Conservation (phyloP, 2,888 invertebrate species). For the Iselma pallidipennis region DNA sequence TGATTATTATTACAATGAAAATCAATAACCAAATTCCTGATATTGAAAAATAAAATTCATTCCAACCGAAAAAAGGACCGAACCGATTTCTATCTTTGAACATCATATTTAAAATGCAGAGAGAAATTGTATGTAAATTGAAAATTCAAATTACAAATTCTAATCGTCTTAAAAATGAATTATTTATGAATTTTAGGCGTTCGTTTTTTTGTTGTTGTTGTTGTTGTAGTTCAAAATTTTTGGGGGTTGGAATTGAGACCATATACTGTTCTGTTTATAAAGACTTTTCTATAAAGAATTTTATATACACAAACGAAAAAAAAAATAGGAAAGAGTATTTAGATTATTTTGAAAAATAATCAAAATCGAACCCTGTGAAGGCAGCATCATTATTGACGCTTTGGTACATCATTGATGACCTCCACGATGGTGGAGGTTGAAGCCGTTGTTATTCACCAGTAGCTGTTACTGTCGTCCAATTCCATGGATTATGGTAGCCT, state of each 20-base stretch:
- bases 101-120: conserved; percentile 17
- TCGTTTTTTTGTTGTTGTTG: conserved; percentile 8
- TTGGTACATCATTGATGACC: conserved; percentile 40
- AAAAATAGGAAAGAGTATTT: conserved; percentile 6
- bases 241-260: conserved; percentile 8
- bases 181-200: conserved; percentile 11
- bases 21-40: background rate
- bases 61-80: background rate
- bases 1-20: background rate
- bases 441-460: conserved; percentile 67
- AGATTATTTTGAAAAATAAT: conserved; percentile 50
- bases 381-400: conserved; percentile 44
- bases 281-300: conserved; percentile 7
- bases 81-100: background rate
- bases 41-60: background rate
- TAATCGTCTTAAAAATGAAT: conserved; percentile 20
- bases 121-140: conserved; percentile 25
- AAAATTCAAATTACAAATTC: conserved; percentile 20
- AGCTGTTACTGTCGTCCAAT: conserved; percentile 67
- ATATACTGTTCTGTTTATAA: background rate
- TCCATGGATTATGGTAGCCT: conserved; percentile 66
- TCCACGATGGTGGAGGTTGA: conserved; percentile 60
- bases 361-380: conserved; percentile 53
- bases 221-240: background rate
- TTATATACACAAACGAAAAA: conserved; percentile 5